Conservation (phyloP, 1,140 invertebrate genomes). For the Aphidius gifuensis region DNA sequence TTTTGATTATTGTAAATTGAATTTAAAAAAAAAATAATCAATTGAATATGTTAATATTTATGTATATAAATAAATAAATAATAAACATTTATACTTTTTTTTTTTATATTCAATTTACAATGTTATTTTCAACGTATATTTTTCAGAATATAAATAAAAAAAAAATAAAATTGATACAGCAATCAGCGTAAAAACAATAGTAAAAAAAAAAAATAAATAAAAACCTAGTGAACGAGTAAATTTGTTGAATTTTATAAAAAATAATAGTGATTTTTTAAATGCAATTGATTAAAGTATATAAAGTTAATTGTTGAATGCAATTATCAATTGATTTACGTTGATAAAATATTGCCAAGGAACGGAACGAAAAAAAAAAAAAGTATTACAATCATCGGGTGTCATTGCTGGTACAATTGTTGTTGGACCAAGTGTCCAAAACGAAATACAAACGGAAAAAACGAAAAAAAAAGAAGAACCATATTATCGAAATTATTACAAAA, state of each 20-base stretch:
- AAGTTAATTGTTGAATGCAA: background rate
- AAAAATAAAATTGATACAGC: too few species aligned
- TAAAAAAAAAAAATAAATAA: too few species aligned
- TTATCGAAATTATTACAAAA: slow-evolving; percentile 31
- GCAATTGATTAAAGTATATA: background rate
- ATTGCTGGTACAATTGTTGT: slow-evolving; percentile 6
- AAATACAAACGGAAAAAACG: slow-evolving; percentile 16
- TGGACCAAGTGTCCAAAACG: slow-evolving; percentile 8
- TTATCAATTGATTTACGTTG: slow-evolving; percentile 11
- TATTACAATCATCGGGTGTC: background rate
- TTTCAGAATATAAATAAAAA: too few species aligned
- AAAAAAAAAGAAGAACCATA: slow-evolving; percentile 31
- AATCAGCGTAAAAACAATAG: too few species aligned
- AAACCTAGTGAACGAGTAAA: background rate
- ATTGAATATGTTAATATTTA: too few species aligned
- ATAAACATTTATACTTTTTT: too few species aligned
- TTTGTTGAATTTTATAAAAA: background rate
- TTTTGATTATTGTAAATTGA: too few species aligned
- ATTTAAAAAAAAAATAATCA: too few species aligned
- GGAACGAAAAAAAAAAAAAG: background rate
- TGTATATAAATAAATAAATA: too few species aligned
- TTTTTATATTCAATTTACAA: too few species aligned
- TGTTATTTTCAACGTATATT: too few species aligned
- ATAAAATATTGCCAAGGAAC: slow-evolving; percentile 10
- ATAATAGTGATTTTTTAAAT: background rate